Percentiles rank a stretch among this genome's conserved stretches.
Conservation (phyloP, 2,113 vertebrate genomes). For the Oplegnathus fasciatus region DNA sequence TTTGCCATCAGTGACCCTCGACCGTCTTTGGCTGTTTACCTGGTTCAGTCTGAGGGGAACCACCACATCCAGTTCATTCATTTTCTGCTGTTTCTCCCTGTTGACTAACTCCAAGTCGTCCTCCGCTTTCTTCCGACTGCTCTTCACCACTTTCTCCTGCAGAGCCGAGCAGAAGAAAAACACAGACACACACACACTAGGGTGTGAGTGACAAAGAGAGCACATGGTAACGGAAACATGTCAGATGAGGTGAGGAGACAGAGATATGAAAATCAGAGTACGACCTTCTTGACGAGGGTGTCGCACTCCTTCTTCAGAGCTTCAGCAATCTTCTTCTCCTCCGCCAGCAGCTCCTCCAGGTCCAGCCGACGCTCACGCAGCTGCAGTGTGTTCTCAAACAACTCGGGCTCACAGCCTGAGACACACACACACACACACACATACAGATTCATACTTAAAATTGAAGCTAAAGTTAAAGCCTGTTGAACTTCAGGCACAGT, state of each 20-base stretch:
- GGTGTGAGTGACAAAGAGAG: not conserved
- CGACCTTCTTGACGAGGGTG: slow-evolving; percentile 87
- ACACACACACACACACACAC: slow-evolving; percentile 34
- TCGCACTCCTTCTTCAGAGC: slow-evolving; percentile 87
- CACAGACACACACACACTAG: not conserved
- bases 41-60: slow-evolving; percentile 93
- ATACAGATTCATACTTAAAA: not conserved
- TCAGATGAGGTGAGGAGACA: not conserved
- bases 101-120: slow-evolving; percentile 89
- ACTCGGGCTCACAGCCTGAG: slow-evolving; percentile 86
- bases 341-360: slow-evolving; percentile 87
- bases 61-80: slow-evolving; percentile 91
- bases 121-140: slow-evolving; percentile 80
- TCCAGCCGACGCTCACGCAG: slow-evolving; percentile 87
- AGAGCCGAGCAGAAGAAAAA: not conserved
- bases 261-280: not conserved
- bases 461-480: not conserved
- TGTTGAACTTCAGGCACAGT: not conserved
- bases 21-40: slow-evolving; percentile 77
- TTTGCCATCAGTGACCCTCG: not conserved
- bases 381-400: slow-evolving; percentile 88
- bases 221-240: not conserved
- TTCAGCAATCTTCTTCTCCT: slow-evolving; percentile 87
- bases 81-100: slow-evolving; percentile 90
- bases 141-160: slow-evolving; percentile 86